A percentile compares a stretch with the other conserved stretches of the same genome.
phyloP scores from a whole-genome alignment of 2,797 vertebrate species.

The Erethizon dorsatum region DNA sequence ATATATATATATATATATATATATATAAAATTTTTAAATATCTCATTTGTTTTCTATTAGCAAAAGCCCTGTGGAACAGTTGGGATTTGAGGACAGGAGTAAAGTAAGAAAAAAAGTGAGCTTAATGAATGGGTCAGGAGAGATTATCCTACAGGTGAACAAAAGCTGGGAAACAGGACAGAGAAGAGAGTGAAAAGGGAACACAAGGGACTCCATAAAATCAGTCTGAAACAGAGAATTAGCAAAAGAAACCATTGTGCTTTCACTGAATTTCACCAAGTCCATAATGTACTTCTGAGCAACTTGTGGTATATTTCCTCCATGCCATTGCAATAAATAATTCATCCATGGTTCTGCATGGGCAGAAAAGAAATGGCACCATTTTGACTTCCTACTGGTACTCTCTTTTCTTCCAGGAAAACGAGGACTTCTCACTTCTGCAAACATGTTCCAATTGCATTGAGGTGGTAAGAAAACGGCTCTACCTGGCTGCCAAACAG shows the following conservation, averaged over 20 bases:
- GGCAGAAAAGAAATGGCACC: conserved; percentile 8
- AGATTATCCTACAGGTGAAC: neutral
- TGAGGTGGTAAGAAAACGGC: neutral
- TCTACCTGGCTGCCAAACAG: conserved; percentile 3
- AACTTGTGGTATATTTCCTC: neutral
- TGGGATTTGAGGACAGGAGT: neutral
- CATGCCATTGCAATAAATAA: conserved; percentile 33
- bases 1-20: neutral
- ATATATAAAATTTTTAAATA: neutral
- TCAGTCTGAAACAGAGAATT: neutral
- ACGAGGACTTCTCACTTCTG: neutral
- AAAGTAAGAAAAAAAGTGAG: conserved; percentile 2
- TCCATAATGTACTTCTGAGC: neutral
- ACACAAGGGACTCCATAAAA: neutral
- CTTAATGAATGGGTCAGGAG: neutral
- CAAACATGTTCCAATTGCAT: neutral
- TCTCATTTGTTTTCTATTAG: neutral
- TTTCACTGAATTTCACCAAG: neutral
- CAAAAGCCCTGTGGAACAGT: neutral
- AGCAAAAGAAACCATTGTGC: neutral
- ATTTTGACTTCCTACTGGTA: conserved; percentile 25
- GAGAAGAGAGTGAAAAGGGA: neutral
- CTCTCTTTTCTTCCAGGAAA: conserved; percentile 36
- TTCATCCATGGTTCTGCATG: conserved; percentile 10
- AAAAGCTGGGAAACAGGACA: neutral